Evolutionary conservation across 2,113 vertebrate genomes (phyloP).

Genomic region (Excalfactoria chinensis): DNA sequence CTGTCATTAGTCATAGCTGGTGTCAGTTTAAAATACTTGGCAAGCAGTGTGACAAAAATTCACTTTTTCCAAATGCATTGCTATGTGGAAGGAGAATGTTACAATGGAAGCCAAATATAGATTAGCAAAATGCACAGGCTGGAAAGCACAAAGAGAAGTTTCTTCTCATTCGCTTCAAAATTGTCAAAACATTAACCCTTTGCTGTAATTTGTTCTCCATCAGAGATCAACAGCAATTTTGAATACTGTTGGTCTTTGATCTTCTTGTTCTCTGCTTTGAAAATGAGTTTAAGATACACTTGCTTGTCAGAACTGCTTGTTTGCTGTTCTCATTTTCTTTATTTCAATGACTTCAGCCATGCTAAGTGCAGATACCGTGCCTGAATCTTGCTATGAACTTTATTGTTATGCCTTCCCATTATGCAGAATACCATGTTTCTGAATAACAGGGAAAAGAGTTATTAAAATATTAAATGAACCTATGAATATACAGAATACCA

Average conservation of each 20-base stretch:
- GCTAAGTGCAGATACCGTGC: background rate
- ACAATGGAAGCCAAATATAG: conserved; percentile 59
- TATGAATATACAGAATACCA: background rate
- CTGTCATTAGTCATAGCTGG: conserved; percentile 78
- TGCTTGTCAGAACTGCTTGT: conserved; percentile 60
- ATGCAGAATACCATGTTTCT: background rate
- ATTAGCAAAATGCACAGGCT: conserved; percentile 57
- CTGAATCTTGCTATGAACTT: conserved; percentile 4
- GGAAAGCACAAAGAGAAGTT: conserved; percentile 41
- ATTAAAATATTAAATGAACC: background rate
- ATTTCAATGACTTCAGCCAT: conserved; percentile 1
- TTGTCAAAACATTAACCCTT: conserved; percentile 24
- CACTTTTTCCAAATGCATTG: conserved; percentile 73
- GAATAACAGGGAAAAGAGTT: background rate
- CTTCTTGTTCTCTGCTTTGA: conserved; percentile 2
- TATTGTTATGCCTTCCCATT: background rate
- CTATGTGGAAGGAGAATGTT: conserved; percentile 68
- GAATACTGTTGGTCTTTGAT: background rate
- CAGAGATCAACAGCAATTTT: background rate
- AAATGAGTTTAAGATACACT: conserved; percentile 41
- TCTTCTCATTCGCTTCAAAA: conserved; percentile 32
- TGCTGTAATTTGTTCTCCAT: background rate
- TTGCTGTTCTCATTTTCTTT: conserved; percentile 47
- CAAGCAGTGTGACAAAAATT: conserved; percentile 75
- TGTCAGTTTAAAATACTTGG: conserved; percentile 80